Percentiles rank a stretch among this genome's conserved stretches.
Conservation (phyloP, 2,113 vertebrate genomes). For the Notiomystis cincta region DNA sequence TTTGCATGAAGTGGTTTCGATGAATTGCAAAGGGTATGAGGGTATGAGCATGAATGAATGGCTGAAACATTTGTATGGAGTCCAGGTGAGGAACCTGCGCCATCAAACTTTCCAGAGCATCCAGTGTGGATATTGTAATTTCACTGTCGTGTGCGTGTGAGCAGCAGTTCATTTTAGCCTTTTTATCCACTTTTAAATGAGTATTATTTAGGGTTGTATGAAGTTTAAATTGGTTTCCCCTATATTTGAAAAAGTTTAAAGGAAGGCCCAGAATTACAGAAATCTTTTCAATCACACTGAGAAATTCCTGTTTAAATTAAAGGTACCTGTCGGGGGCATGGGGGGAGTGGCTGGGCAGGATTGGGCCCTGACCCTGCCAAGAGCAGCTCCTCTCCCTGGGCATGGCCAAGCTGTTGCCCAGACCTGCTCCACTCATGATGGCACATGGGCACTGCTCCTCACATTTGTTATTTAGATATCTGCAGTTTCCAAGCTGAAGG, state of each 20-base stretch:
- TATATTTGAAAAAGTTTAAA: constrained; percentile 2
- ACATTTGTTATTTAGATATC: not conserved
- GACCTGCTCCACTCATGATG: not conserved
- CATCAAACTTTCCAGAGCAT: not conserved
- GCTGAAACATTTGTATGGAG: not conserved
- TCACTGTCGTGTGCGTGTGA: not conserved
- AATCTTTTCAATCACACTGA: not conserved
- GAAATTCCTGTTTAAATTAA: not conserved
- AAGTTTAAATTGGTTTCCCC: not conserved
- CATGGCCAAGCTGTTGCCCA: not conserved
- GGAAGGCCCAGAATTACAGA: not conserved
- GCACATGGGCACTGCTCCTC: not conserved
- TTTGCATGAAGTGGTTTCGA: constrained; percentile 72
- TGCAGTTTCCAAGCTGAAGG: not conserved
- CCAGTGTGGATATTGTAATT: not conserved
- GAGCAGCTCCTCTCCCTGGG: not conserved
- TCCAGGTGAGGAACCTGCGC: not conserved
- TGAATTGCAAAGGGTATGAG: constrained; percentile 51
- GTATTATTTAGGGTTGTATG: not conserved
- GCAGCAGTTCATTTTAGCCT: not conserved
- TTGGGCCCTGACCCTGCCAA: not conserved
- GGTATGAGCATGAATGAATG: constrained; percentile 15
- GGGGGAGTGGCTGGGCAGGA: not conserved
- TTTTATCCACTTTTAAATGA: not conserved
- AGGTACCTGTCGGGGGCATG: not conserved